Evolutionary conservation across 2,888 invertebrate genomes (phyloP).

Genomic region (Drosophila prolongata): DNA sequence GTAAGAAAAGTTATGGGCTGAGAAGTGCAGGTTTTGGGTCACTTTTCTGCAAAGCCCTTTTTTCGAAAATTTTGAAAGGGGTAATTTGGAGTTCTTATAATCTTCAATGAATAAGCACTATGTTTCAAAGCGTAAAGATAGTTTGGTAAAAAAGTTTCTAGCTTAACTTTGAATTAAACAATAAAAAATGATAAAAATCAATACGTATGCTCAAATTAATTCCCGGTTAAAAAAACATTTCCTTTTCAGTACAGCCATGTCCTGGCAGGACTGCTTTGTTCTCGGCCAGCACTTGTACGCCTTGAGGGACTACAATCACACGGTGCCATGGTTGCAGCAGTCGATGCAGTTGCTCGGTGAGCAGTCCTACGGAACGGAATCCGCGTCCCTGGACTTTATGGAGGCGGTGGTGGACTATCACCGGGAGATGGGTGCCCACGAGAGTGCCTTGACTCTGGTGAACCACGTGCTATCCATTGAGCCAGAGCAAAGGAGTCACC

Average conservation of each 20-base stretch:
- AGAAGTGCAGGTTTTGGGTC: too few species aligned
- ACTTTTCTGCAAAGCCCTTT: too few species aligned
- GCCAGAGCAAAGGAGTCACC: conserved; percentile 91
- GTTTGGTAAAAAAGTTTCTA: too few species aligned
- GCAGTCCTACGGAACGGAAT: conserved; percentile 83
- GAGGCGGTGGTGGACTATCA: conserved; percentile 77
- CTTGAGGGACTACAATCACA: conserved; percentile 95
- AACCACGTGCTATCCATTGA: conserved; percentile 91
- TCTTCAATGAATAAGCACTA: too few species aligned
- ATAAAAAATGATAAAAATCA: too few species aligned
- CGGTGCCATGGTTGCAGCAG: conserved; percentile 97
- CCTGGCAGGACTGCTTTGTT: conserved; percentile 97
- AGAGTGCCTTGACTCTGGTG: conserved; percentile 93
- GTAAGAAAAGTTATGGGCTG: too few species aligned
- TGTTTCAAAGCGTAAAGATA: too few species aligned
- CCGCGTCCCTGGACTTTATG: conserved; percentile 72
- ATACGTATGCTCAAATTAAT: too few species aligned
- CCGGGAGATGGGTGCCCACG: conserved; percentile 87
- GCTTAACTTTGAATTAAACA: too few species aligned
- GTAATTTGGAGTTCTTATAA: too few species aligned
- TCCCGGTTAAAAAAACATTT: too few species aligned
- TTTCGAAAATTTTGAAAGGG: too few species aligned
- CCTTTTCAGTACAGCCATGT: conserved; percentile 86
- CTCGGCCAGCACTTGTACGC: conserved; percentile 95
- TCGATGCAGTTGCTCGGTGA: conserved; percentile 90